phyloP scores from a whole-genome alignment of 2,888 invertebrate species.

The Choristoneura rosaceana region DNA sequence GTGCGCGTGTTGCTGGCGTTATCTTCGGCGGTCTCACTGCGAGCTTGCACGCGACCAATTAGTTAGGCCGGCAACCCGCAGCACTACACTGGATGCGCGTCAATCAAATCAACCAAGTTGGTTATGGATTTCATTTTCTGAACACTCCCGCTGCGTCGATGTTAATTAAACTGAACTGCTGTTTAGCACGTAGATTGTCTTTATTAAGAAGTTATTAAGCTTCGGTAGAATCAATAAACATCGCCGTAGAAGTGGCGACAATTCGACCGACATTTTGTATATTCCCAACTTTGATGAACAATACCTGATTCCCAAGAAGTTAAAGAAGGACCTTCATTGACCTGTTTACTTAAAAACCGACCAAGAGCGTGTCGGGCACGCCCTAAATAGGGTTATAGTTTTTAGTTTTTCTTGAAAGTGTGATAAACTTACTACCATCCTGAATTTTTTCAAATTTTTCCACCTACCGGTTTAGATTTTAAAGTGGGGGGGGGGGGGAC shows the following conservation, averaged over 20 bases:
- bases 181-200: neutral
- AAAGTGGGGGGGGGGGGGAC: too few relatives aligned
- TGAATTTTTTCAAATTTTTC: too few relatives aligned
- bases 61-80: slow-evolving; percentile 50
- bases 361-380: too few relatives aligned
- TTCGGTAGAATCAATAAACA: neutral
- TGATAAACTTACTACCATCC: too few relatives aligned
- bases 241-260: neutral
- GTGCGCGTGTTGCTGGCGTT: slow-evolving; percentile 54
- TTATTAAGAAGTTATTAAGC: slow-evolving; percentile 3
- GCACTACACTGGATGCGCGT: slow-evolving; percentile 43
- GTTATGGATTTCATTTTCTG: slow-evolving; percentile 21
- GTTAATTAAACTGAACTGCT: slow-evolving; percentile 5
- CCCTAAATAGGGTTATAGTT: too few relatives aligned
- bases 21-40: slow-evolving; percentile 84
- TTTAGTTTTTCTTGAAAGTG: too few relatives aligned
- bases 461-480: too few relatives aligned
- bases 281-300: too few relatives aligned
- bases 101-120: slow-evolving; percentile 49
- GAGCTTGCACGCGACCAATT: slow-evolving; percentile 89
- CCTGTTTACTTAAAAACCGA: too few relatives aligned
- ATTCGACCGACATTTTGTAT: neutral
- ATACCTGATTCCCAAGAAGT: neutral
- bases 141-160: slow-evolving; percentile 17
- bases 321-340: too few relatives aligned